phyloP scores from a whole-genome alignment of 2,113 vertebrate species.

The Passerina amoena region DNA sequence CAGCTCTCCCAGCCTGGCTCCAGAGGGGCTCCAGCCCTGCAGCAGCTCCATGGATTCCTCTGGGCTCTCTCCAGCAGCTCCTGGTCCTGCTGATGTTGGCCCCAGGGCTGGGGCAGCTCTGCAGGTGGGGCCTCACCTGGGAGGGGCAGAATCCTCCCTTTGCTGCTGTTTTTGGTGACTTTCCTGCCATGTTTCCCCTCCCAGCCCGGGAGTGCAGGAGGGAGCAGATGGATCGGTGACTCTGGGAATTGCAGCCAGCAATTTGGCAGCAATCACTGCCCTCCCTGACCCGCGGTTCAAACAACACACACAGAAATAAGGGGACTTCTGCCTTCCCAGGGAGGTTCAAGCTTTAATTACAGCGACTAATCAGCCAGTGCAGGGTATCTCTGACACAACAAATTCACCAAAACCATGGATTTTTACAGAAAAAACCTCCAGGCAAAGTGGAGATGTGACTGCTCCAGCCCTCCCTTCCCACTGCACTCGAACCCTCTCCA shows the following conservation, averaged over 20 bases:
- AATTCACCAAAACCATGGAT: not conserved
- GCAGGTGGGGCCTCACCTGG: not conserved
- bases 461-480: not conserved
- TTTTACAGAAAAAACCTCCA: not conserved
- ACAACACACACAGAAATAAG: fast-evolving
- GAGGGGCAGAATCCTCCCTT: not conserved
- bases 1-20: not conserved
- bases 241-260: not conserved
- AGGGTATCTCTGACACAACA: not conserved
- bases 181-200: fast-evolving
- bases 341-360: not conserved
- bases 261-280: not conserved
- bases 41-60: not conserved
- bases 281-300: not conserved
- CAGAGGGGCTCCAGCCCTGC: not conserved
- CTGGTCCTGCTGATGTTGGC: fast-evolving
- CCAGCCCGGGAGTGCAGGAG: fast-evolving
- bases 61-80: not conserved
- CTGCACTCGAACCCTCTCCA: not conserved
- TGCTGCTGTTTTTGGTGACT: not conserved
- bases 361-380: not conserved
- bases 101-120: not conserved
- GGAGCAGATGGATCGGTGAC: fast-evolving
- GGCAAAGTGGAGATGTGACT: not conserved
- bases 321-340: fast-evolving